A percentile compares a stretch with the other conserved stretches of the same genome.
These are phyloP conservation scores for Melanotaenia boesemani DNA, from an alignment of 2,797 vertebrate genomes.

Conservation along the genomic window DNA sequence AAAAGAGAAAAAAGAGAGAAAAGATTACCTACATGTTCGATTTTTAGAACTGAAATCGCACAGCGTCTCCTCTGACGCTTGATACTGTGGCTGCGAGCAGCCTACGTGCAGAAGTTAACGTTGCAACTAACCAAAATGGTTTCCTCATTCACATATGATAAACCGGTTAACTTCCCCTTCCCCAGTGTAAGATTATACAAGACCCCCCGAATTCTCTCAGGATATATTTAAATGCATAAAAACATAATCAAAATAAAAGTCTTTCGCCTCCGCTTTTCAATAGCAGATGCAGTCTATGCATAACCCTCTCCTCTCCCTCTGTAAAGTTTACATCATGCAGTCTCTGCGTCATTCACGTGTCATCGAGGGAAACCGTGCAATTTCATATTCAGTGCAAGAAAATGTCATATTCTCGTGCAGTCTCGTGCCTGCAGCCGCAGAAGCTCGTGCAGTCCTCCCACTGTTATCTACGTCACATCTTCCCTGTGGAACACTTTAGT, in stretches of 20 bases:
- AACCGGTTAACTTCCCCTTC: slow-evolving; percentile 3
- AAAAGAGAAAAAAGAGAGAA: neutral
- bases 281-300: neutral
- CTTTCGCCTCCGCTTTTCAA: neutral
- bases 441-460: neutral
- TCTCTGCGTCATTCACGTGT: neutral
- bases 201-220: fast-evolving
- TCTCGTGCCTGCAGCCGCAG: neutral
- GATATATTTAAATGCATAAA: neutral
- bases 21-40: neutral
- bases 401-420: neutral
- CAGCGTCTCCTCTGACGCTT: neutral
- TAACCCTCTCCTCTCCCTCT: neutral
- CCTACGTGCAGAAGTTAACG: slow-evolving; percentile 71
- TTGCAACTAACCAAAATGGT: slow-evolving; percentile 48
- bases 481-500: slow-evolving; percentile 38
- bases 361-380: neutral
- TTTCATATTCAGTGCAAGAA: neutral
- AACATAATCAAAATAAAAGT: neutral
- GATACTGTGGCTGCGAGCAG: neutral
- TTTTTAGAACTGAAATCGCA: neutral
- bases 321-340: neutral
- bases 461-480: slow-evolving; percentile 55
- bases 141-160: slow-evolving; percentile 23
- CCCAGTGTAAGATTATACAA: neutral